Evolutionary conservation across 30 jellyfish, hydroid and myxozoan genomes (phyloP), one percentile per base, ranked within the genome.

Genomic region (Hydra vulgaris): DNA sequence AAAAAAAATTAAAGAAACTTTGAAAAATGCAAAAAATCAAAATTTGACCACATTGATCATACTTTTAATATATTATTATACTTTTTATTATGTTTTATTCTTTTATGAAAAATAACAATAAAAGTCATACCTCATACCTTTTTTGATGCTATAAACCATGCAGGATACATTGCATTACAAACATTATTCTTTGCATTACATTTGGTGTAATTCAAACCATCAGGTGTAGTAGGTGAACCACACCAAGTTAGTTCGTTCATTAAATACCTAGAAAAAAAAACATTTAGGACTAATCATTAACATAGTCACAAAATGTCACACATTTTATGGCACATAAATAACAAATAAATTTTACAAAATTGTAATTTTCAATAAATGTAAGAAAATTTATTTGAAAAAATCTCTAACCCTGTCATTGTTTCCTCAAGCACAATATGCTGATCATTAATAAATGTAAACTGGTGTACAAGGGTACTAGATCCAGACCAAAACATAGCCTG

Each of bases 41-140:
- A n/a, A n/a, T n/a, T n/a, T n/a, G n/a, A n/a, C n/a, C n/a, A n/a
- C n/a, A n/a, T n/a, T n/a, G n/a, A n/a, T n/a, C n/a, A n/a, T n/a
- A n/a, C n/a, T n/a, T n/a, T n/a, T n/a, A n/a, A n/a, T n/a, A n/a
- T n/a, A n/a, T 15, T 24, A 40, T 12, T 40, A 40, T 40, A 40
- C 61, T 40, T 40, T 12, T 40, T 40, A 40, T 40, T 40, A 40
- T 40, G 12, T 3, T 40, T 3, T 40, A 40, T 40, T 40, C 12
- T 12, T 40, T 3, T 20, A 16, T 21, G 16, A 56, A 69, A 69
- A 1, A 69, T 8, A 69, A 23, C 8, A 23, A 1, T 1, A 16
- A 67, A 78, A 78, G 69, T 53, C 85, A 78, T 78, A 78, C 85
- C 85, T 78, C 85, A 27, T 78, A 78, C 85, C 85, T 78, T 56